These are phyloP conservation scores for Fopius arisanus DNA, from an alignment of 1,140 invertebrate species.

Conservation along the genomic window DNA sequence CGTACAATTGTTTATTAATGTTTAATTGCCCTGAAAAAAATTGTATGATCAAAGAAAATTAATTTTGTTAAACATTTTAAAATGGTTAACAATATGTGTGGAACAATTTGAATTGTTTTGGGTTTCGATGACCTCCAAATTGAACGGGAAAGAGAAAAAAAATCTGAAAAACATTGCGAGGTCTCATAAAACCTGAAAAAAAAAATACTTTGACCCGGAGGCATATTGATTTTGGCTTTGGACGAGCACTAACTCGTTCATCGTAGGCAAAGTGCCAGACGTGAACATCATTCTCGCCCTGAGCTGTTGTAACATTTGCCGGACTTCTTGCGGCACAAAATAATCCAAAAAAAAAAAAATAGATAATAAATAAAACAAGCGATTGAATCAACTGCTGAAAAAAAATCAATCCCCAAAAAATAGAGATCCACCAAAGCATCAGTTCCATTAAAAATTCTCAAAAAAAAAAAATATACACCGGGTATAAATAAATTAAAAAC, in stretches of 20 bases:
- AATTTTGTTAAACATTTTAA: too few species aligned
- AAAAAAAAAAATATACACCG: too few species aligned
- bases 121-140: background rate
- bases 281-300: background rate
- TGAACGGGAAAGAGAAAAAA: background rate
- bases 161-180: background rate
- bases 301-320: slow-evolving; percentile 24
- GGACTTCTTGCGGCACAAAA: slow-evolving; percentile 10
- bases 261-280: slow-evolving; percentile 8
- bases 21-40: too few species aligned
- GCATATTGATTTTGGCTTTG: slow-evolving; percentile 35
- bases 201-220: slow-evolving; percentile 19
- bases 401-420: too few species aligned
- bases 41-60: too few species aligned
- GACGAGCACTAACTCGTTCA: slow-evolving; percentile 29
- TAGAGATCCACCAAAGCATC: too few species aligned
- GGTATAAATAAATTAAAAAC: too few species aligned
- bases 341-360: background rate
- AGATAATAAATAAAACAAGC: background rate
- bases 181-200: background rate
- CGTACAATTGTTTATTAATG: too few species aligned
- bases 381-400: slow-evolving; percentile 11
- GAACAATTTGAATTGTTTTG: too few species aligned
- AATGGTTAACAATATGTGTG: too few species aligned
- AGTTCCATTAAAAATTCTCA: too few species aligned